Evolutionary conservation across 2,888 invertebrate genomes (phyloP), one percentile per base, ranked within the genome.

Genomic region (Drosophila anceps): DNA sequence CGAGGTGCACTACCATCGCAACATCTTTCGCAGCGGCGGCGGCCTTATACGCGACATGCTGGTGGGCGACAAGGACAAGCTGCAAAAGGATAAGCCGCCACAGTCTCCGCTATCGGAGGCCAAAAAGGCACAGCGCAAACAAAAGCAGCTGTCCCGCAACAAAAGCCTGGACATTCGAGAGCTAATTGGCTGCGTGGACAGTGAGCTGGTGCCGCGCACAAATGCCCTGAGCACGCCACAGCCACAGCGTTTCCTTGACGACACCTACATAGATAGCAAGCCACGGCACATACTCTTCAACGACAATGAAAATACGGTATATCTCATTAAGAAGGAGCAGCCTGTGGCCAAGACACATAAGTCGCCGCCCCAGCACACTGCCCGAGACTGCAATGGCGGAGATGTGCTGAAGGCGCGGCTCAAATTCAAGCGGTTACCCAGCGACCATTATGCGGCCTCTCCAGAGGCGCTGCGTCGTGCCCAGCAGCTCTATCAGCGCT

Each of bases 261-360:
- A 86, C 73, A 83, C 88, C 24, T 82, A 81, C 31, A 71, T 82
- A 24, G 82, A 81, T 12, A 75, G 63, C 53, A 81, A 81, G 43
- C 77, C 82, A 1, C 91, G 91, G 54, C 93, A 93, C 65, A 93
- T 93, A 60, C 81, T 93, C 8, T 93, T 93, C 77, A 93, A 93
- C 63, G 93, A 93, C 48, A 92, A 93, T 35, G 93, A 93, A 64
- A 93, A 93, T 37, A 91, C 90, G 0, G 92, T 93, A n/a, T 93
- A 93, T 71, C 80, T 93, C 39, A 92, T 92, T n/a, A 91, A 92
- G 59, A 93, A 93, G 65, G 93, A 93, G 71, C 84, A 91, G 67
- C 93, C 92, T 1, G 91, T 92, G 39, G 76, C 85, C 27, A 81
- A 82, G 43, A 67, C 79, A 1, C 79, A 81, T 18, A 71, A 81